Evolutionary conservation across 2,113 vertebrate genomes (phyloP), one percentile per base, ranked within the genome.

Genomic region (Rattus rattus): DNA sequence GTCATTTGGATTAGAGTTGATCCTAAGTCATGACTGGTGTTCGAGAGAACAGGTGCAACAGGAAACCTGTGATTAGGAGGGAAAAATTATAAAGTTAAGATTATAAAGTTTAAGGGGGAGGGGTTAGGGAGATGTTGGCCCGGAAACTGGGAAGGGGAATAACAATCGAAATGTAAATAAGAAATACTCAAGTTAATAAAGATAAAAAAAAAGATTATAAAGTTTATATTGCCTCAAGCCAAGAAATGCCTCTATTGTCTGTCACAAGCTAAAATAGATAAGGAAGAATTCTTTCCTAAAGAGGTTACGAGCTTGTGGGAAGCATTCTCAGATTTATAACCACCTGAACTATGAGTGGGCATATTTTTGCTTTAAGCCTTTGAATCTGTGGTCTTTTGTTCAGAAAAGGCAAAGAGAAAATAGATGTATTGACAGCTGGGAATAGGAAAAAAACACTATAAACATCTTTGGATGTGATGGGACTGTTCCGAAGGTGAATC

Each of bases 401-500:
- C 17, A 80, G 77, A 54, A 56, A 80, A 36, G 77, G 30, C 49
- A 80, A 36, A 80, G 49, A 54, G 30, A 80, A 80, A 36, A 16
- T 33, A 80, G 52, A 56, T 54, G 33, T 30, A 17, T 80, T 54
- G 30, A 80, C 52, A 52, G 16, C 77, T 33, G 49, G 49, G 8
- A 7, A 33, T 54, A 80, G 49, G 52, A 80, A 80, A 54, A 56
- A 36, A 43, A 79, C 49, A 54, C 9, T 54, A 33, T 52, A 54
- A 54, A 43, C 9, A 49, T 61, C 76, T 88, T 87, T 33, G 17
- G 17, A 14, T 80, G 3, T 90, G 24, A 67, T 67, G 47, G 84
- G 56, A 80, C 39, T 80, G 24, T 72, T 93, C 39, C 22, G 56
- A 88, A 88, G 69, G 28, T 94, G 22, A 94, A 88, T 91, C 65